Base-by-base conservation (phyloP, 2,113 vertebrate species). In the Cisticola juncidis region DNA sequence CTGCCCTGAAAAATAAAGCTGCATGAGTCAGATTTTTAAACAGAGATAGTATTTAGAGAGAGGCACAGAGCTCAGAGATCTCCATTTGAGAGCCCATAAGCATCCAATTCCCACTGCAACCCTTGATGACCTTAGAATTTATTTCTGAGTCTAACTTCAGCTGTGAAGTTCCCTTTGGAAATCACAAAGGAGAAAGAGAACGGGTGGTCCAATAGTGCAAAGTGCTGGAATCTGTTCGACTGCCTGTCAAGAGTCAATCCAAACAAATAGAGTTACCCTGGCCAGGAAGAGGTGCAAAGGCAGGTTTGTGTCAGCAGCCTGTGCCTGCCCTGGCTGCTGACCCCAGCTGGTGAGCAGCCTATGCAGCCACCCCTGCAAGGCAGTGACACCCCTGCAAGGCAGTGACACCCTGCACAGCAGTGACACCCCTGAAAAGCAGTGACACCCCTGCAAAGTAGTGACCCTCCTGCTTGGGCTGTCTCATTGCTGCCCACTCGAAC, bases 11-110 rank as follows among this genome's bases (percentile, higher is more conserved):
- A 95, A 95, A 96, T 87, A 89, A 80, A 82, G 78, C 94, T 73
- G 77, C 70, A 54, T 85, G 81, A 96, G 62, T 81, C 81, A 85
- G 81, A 77, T 77, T 95, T 92, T 95, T 94, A 95, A 96, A 69
- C 53, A 65, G 78, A 86, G 42, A 45, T 68, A 78, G 83, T 74
- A 65, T 73, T 87, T 73, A 77, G 70, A 65, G n/a, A 60, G 71
- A 90, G 62, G 54, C 77, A 26, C 29, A 58, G 42, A 72, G 84
- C 81, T 72, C 47, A 86, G 33, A 62, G 78, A 70, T 61, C 44
- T 84, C 84, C 58, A 33, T 58, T 35, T 72, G 29, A 69, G 24
- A 89, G 16, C 23, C 45, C n/a, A 20, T 14, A 65, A 47, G 20
- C 38, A 81, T 11, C 33, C 58, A 25, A 11, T 57, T 76, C 33